These are phyloP conservation scores for Chondrilla cf. caribensis DNA, from an alignment of 37 sponge, comb jelly and placozoan species.

Conservation along the genomic window DNA sequence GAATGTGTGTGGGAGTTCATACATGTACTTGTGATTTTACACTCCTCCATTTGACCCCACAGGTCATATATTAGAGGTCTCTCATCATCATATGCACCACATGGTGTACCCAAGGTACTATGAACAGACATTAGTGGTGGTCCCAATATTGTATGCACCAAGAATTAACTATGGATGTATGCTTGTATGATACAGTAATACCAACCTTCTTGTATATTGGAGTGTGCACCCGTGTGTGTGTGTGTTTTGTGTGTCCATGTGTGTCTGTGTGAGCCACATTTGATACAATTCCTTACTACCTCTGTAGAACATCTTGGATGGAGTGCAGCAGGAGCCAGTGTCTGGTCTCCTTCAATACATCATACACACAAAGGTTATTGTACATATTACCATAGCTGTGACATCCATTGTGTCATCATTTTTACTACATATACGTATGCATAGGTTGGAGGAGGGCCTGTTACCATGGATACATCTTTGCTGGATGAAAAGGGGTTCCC, in stretches of 20 bases:
- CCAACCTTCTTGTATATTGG: too few species aligned
- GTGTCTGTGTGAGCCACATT: too few species aligned
- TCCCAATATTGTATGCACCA: too few species aligned
- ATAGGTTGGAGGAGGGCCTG: slow-evolving; percentile 69
- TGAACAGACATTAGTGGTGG: too few species aligned
- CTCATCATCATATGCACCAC: not conserved
- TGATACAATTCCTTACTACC: too few species aligned
- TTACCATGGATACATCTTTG: slow-evolving; percentile 16
- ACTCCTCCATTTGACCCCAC: not conserved
- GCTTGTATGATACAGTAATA: too few species aligned
- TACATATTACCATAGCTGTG: not conserved
- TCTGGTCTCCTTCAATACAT: slow-evolving; percentile 56
- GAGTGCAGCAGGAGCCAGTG: slow-evolving; percentile 5
- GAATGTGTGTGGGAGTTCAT: too few species aligned
- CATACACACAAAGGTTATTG: slow-evolving; percentile 62
- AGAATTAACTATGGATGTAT: too few species aligned
- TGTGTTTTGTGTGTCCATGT: too few species aligned
- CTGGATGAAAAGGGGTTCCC: slow-evolving; percentile 49
- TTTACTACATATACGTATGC: not conserved
- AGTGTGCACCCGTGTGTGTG: too few species aligned
- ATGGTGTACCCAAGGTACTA: not conserved
- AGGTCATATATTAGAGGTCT: not conserved
- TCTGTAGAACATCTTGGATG: slow-evolving; percentile 5
- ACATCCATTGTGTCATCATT: not conserved
- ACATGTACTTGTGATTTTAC: not conserved